Base-by-base conservation (phyloP, 1,140 invertebrate genomes). In the Bombus fervidus region DNA sequence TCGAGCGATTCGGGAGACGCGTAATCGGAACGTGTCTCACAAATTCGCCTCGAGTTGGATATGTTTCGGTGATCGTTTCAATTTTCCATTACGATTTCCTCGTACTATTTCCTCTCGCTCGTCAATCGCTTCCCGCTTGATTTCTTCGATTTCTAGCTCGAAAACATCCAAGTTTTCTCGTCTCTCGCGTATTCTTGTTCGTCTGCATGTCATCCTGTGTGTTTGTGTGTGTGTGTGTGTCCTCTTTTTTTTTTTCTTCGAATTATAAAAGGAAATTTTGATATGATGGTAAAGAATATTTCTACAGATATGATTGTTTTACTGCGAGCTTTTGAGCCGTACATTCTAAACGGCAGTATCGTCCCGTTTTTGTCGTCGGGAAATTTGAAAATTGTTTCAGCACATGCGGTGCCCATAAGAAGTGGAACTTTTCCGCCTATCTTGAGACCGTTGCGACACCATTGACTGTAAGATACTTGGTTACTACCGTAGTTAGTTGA, bases 331-430 rank as follows among this genome's bases (percentile, higher is more conserved):
- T 81, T 68, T 47, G 57, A 71, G 75, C 75, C 79, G 83, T 66
- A 86, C 59, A 39, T 64, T 71, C 43, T 76, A 81, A 85, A 82
- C 88, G 90, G 90, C 91, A 92, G 90, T 91, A 81, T 91, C 86
- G 39, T 73, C 82, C 83, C 78, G 18, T 66, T 31, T n/a, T n/a
- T n/a, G 28, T 39, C 1, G 37, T 34, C 53, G 62, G 80, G 39
- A 37, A 41, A 28, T 73, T 81, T 71, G 84, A 47, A 64, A 78
- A 80, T 53, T 76, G 73, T 25, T 66, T n/a, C 31, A 31, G 64
- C 43, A 53, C 72, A 68, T 76, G 62, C 64, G 74, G 79, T 77
- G 31, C 73, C 43, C 73, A 82, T 69, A 74, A 87, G n/a, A 71
- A 90, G 86, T 76, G 85, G 87, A 91, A 92, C 87, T 80, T 87